These are phyloP conservation scores for Melitaea athalia DNA, from an alignment of 2,888 invertebrate genomes.

Conservation along the genomic window DNA sequence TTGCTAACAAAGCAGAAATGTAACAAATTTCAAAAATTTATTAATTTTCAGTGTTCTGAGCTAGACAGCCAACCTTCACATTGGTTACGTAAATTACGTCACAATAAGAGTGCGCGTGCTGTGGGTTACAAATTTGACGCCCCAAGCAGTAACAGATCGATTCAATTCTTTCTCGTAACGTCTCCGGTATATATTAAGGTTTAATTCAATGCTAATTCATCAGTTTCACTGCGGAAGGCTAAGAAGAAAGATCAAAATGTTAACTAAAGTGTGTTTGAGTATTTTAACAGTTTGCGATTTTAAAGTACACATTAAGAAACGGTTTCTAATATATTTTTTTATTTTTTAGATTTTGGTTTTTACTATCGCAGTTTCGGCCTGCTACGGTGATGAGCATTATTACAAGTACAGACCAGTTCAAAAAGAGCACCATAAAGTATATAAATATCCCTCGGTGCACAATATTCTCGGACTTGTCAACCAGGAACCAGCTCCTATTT, in stretches of 20 bases:
- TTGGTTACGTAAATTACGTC: conserved; percentile 80
- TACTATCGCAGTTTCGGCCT: conserved; percentile 51
- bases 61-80: conserved; percentile 68
- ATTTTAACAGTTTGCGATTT: conserved; percentile 23
- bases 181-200: conserved; percentile 81
- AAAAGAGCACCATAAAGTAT: conserved; percentile 57
- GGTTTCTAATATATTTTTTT: conserved; percentile 4
- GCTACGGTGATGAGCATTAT: conserved; percentile 57
- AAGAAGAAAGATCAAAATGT: conserved; percentile 75
- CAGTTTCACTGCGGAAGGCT: conserved; percentile 78
- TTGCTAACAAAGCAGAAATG: neutral
- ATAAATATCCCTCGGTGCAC: conserved; percentile 55
- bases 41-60: conserved; percentile 34
- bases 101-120: conserved; percentile 61
- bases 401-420: conserved; percentile 56
- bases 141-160: conserved; percentile 71
- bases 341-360: conserved; percentile 63
- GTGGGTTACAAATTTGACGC: conserved; percentile 70
- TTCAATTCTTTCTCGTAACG: conserved; percentile 80
- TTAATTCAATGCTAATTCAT: conserved; percentile 77
- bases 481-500: conserved; percentile 56
- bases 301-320: neutral
- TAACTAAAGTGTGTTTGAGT: conserved; percentile 66
- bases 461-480: conserved; percentile 42
- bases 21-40: conserved; percentile 1